A percentile compares a stretch with the other conserved stretches of the same genome.
These are phyloP conservation scores for Drosophila virilis DNA, from an alignment of 1,140 invertebrate genomes.

Conservation along the genomic window DNA sequence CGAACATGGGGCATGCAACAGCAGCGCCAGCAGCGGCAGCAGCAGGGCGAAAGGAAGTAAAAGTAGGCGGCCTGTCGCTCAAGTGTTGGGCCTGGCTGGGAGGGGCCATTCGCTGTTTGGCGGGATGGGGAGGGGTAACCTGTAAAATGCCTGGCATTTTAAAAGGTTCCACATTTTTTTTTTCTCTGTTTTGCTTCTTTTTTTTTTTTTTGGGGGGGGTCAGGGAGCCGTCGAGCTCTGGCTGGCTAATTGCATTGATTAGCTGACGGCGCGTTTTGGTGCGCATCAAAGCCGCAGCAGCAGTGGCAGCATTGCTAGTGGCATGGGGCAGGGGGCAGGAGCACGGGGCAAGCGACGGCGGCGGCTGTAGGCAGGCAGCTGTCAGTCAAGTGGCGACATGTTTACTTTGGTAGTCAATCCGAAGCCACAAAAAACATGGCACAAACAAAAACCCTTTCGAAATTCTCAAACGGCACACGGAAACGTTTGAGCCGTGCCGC, in stretches of 20 bases:
- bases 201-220: constrained; percentile 59
- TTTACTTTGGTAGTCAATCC: constrained; percentile 68
- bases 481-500: constrained; percentile 53
- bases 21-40: neutral
- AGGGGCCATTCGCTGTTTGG: neutral
- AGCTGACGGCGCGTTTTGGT: constrained; percentile 79
- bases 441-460: constrained; percentile 49
- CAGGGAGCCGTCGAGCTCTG: constrained; percentile 31
- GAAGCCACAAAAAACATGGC: constrained; percentile 29
- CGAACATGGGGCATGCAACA: constrained; percentile 41
- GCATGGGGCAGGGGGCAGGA: constrained; percentile 3
- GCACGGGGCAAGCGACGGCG: neutral
- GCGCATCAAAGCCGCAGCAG: constrained; percentile 65
- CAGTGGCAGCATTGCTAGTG: neutral
- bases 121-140: constrained; percentile 18
- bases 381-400: constrained; percentile 81
- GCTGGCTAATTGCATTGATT: constrained; percentile 81
- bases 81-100: neutral
- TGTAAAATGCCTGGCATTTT: constrained; percentile 78
- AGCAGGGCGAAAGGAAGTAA: constrained; percentile 33
- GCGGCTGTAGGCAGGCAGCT: constrained; percentile 65
- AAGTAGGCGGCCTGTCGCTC: constrained; percentile 21
- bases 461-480: constrained; percentile 13
- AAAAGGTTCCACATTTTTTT: constrained; percentile 76
- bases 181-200: neutral